Evolutionary conservation across 2,888 invertebrate species (phyloP), one percentile per base, ranked within the genome.

Genomic region (Rhagonycha lutea): DNA sequence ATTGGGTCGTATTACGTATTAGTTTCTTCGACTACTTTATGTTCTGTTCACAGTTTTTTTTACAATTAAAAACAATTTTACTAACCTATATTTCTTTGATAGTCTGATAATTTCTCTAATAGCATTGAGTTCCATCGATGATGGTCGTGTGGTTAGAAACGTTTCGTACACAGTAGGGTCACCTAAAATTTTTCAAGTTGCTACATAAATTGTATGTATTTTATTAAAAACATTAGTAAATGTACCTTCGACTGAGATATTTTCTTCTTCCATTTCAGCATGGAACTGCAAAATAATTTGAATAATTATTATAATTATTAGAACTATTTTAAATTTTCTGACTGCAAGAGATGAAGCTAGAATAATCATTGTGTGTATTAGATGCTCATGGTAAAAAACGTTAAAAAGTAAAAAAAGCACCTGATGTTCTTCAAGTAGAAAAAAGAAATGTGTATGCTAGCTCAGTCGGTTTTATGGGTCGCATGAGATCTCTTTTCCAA

Each of bases 61-160:
- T 9, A 12, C 11, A 9, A 14, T 62, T 62, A 14, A 14, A 12
- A 63, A 67, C 65, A 62, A 75, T 69, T 24, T 68, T 23, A 84
- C 88, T 76, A 86, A 92, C 92, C 90, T 89, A 70, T 91, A 90
- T 84, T 89, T 89, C 78, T 87, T 84, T 62, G 93, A 89, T 75
- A 92, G 88, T 47, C 89, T 88, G 14, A 90, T 89, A 65, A 94
- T 89, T 76, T 91, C 84, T 78, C 90, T 86, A 61, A 94, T 90
- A 0, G 94, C 94, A 71, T 91, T 89, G 0, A 91, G 79, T 88
- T 94, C 94, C 93, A 94, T 93, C 67, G 88, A 86, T 1, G 90
- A 85, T 1, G 94, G 94, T 18, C 94, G 89, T 0, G 92, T 91
- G 75, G 89, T 87, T 23, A 94, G 87, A 83, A 92, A 94, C 0